Evolutionary conservation across 1,140 invertebrate genomes (phyloP), one percentile per base, ranked within the genome.

Genomic region (Drosophila varians): DNA sequence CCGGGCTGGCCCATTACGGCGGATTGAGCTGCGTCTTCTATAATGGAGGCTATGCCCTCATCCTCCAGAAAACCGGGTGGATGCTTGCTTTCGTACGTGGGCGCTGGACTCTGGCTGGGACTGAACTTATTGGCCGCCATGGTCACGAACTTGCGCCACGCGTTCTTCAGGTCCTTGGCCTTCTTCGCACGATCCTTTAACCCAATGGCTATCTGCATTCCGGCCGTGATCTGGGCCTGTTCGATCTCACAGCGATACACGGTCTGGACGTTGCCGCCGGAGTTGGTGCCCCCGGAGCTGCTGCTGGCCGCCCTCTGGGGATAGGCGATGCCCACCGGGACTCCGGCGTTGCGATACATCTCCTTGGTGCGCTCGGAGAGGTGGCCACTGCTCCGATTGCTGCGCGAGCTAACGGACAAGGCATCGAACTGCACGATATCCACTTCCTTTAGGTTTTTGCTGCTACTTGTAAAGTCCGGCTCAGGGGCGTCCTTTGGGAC

Each of bases 121-220:
- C 88, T 91, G 49, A 91, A 91, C 51, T 91, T 91, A 1, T 91
- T 90, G 5, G 90, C 83, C 6, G 90, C 90, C 78, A 90, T 87
- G 4, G 86, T 87, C 1, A 92, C 89, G n/a, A 92, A 89, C 47
- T 90, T 90, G 19, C 91, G 90, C 91, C 91, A 92, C 7, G 91
- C 90, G 55, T 92, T 91, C 62, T 92, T 92, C 12, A 91, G 62
- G 54, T 89, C 80, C 62, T 92, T 91, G 11, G 82, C 82, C 52
- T 91, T 90, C 34, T 89, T 91, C 14, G 76, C 82, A 0, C 90
- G 82, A 73, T 91, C 90, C 57, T 90, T 89, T 1, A 91, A 31
- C 0, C 90, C 88, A 34, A 90, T 89, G 51, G 90, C 90, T 16
- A 91, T 91, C 65, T 91, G 89, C 88, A 91, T 91, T 38, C 90